These are phyloP conservation scores for Eptesicus fuscus DNA, from an alignment of 2,113 vertebrate species.

Conservation along the genomic window DNA sequence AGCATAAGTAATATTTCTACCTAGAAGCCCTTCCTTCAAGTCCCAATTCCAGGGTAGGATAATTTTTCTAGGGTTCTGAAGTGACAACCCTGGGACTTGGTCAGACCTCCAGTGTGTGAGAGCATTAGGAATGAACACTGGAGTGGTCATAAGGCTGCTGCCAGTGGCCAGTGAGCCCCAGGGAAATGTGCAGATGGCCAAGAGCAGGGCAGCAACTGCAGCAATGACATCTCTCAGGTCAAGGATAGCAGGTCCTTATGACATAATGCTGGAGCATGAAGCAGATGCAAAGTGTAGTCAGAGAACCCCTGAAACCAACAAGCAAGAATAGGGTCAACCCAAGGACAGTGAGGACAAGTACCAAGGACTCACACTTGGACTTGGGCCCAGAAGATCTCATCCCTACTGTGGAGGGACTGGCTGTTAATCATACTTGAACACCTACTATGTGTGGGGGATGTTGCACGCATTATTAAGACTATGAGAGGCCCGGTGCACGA, in stretches of 20 bases:
- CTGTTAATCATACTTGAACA: background rate
- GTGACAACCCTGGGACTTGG: background rate
- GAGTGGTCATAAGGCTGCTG: background rate
- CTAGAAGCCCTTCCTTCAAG: background rate
- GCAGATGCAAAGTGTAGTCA: too few species aligned
- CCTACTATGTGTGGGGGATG: background rate
- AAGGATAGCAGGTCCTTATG: background rate
- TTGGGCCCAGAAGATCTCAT: background rate
- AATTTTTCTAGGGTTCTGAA: background rate
- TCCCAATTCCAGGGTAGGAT: background rate
- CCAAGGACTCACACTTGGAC: too few species aligned
- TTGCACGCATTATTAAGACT: background rate
- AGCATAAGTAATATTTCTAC: background rate
- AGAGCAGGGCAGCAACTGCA: background rate
- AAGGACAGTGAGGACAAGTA: background rate
- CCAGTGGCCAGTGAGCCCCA: fast-evolving
- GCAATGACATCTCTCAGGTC: background rate
- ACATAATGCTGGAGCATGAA: too few species aligned
- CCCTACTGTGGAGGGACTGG: background rate
- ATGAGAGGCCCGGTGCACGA: too few species aligned
- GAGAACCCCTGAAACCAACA: background rate
- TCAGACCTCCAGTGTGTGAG: background rate
- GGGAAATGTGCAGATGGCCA: background rate
- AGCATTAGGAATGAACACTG: too few species aligned
- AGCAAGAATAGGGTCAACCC: background rate